Conservation (phyloP, 1,140 invertebrate species). For the Amphibalanus amphitrite region DNA sequence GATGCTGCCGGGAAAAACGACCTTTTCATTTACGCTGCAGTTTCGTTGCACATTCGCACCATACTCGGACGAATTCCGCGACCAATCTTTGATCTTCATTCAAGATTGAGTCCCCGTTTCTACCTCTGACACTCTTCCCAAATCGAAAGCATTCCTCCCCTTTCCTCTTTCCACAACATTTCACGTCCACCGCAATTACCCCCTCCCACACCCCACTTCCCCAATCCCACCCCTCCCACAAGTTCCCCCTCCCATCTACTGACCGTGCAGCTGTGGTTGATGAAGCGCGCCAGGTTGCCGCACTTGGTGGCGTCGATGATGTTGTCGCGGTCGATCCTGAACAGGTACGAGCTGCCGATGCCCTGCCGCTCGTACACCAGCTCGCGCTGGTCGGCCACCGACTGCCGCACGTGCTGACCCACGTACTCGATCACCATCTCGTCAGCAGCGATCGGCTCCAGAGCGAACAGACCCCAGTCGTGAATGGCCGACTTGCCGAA, state of each 20-base stretch:
- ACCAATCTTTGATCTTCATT: too few relatives aligned
- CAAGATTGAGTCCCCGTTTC: too few relatives aligned
- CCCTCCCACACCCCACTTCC: too few relatives aligned
- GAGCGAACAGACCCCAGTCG: slow-evolving; percentile 97
- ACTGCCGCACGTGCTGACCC: slow-evolving; percentile 84
- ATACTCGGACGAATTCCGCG: too few relatives aligned
- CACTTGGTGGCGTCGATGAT: slow-evolving; percentile 98
- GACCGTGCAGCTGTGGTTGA: slow-evolving; percentile 99
- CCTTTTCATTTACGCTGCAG: too few relatives aligned
- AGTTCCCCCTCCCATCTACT: slow-evolving; percentile 34
- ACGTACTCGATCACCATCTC: slow-evolving; percentile 99
- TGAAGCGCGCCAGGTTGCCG: slow-evolving; percentile 94
- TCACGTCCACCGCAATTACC: too few relatives aligned
- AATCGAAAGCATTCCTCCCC: too few relatives aligned
- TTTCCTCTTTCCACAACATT: too few relatives aligned
- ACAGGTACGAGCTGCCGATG: slow-evolving; percentile 94
- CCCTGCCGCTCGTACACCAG: slow-evolving; percentile 88
- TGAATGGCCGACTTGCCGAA: slow-evolving; percentile 97
- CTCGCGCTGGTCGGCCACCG: slow-evolving; percentile 87
- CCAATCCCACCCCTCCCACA: too few relatives aligned
- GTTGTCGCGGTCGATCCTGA: slow-evolving; percentile 88
- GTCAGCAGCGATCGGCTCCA: slow-evolving; percentile 95
- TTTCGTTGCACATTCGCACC: too few relatives aligned
- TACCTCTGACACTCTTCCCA: too few relatives aligned
- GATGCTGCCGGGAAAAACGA: too few relatives aligned